Base-by-base conservation (phyloP, 2,888 invertebrate genomes). In the Molanna angustata region DNA sequence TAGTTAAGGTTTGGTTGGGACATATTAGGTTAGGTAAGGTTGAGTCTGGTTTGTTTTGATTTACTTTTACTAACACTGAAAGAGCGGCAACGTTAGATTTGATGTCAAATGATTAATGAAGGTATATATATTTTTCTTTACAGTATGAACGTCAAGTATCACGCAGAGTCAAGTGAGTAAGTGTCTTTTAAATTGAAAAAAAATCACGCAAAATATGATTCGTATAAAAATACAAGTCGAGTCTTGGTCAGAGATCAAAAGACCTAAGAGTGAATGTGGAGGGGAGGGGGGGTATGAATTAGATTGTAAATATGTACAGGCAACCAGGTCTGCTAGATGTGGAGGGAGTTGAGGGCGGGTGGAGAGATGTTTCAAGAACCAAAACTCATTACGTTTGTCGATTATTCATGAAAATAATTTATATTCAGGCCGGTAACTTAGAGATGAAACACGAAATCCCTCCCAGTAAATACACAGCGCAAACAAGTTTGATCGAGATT, bases 381-480 rank as follows among this genome's bases (percentile, higher is more conserved):
- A 54, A 52, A 57, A 57, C 60, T 60, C 60, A 60, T 60, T 60
- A 60, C 60, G 60, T 60, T 60, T 60, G 60, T 60, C 60, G 60
- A 60, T 60, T 60, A 60, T 60, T 60, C 60, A 60, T 60, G 60
- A 60, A 60, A 60, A 57, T 57, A 56, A 60, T 60, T 60, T 60
- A 60, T 60, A 60, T 60, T 60, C 60, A 57, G 57, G 53, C 59
- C 55, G 56, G 54, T 56, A 54, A 59, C 59, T 59, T 56, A 50
- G 59, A 59, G 59, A 59, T 54, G 59, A 52, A 56, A 54, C 56
- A 58, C 49, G 56, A 43, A 48, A 52, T 33, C 50, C 44, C 50
- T 33, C 44, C 48, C 45, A 45, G 49, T 41, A 52, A 47, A 47
- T 44, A 58, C 49, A 51, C 49, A 49, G 48, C 52, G 58, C 54